A percentile compares a stretch with the other conserved stretches of the same genome.
Conservation (phyloP, 2,113 vertebrate genomes). For the Eublepharis macularius region DNA sequence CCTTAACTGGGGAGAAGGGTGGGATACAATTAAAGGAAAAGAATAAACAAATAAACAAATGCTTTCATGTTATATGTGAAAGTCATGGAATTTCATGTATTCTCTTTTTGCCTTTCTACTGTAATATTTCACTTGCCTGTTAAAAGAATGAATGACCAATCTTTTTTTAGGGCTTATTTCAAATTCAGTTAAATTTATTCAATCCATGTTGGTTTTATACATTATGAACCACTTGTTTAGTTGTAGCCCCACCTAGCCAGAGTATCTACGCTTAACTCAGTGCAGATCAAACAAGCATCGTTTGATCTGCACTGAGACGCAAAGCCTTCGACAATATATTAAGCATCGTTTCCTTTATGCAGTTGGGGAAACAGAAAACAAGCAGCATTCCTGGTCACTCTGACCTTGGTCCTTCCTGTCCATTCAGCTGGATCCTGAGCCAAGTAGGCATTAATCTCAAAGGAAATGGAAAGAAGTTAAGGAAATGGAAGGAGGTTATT, state of each 20-base stretch:
- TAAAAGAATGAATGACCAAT: not conserved
- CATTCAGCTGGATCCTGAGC: not conserved
- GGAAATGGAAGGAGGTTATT: rapidly evolving
- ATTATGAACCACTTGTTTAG: not conserved
- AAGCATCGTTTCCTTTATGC: not conserved
- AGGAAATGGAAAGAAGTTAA: rapidly evolving
- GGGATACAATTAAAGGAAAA: too few species aligned
- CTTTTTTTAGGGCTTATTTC: not conserved
- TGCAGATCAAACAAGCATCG: not conserved
- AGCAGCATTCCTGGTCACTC: not conserved
- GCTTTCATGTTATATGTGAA: not conserved
- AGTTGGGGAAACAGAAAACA: not conserved
- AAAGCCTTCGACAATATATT: too few species aligned
- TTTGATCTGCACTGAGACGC: too few species aligned
- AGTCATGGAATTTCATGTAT: not conserved
- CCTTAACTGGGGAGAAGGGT: too few species aligned
- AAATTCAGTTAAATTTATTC: not conserved
- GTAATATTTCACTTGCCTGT: not conserved
- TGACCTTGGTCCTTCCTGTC: not conserved
- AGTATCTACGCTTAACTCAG: not conserved
- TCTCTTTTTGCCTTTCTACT: not conserved
- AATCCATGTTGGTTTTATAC: not conserved
- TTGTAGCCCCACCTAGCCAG: not conserved
- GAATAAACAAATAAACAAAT: not conserved
- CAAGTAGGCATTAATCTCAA: not conserved